Percentiles rank a stretch among this genome's conserved stretches.
These are phyloP conservation scores for Fregata magnificens DNA, from an alignment of 2,113 vertebrate species.

Conservation along the genomic window DNA sequence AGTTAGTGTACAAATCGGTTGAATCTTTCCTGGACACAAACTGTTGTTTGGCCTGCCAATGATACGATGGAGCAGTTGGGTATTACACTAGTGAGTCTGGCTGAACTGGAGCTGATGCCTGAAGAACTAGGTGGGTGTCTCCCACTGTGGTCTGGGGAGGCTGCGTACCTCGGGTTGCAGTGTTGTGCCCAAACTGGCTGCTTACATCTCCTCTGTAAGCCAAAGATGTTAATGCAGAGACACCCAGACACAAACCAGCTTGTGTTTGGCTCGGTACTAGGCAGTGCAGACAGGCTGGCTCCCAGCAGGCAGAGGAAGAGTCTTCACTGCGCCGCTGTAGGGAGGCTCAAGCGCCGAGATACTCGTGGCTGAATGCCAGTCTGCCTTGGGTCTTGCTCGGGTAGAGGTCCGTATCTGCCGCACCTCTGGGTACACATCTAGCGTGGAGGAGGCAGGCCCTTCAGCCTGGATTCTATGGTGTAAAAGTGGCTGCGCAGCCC, in stretches of 20 bases:
- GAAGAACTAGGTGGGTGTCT: background rate
- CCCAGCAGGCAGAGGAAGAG: background rate
- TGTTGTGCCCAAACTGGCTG: background rate
- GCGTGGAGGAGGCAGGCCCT: background rate
- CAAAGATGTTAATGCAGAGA: background rate
- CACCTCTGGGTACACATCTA: too few species aligned
- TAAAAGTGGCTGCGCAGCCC: background rate
- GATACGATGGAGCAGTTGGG: background rate
- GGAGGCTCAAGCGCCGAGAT: too few species aligned
- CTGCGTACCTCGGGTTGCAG: background rate
- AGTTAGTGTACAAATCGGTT: background rate
- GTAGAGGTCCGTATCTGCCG: accelerated
- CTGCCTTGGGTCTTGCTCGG: background rate
- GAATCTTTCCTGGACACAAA: background rate
- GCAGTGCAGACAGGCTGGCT: background rate
- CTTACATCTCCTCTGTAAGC: too few species aligned
- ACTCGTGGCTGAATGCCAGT: too few species aligned
- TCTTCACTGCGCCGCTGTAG: background rate
- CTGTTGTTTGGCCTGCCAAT: background rate
- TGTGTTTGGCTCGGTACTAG: background rate
- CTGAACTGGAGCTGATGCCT: background rate
- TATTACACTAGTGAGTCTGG: background rate
- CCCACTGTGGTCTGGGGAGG: background rate
- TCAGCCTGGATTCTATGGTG: background rate
- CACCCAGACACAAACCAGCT: too few species aligned